Percentiles rank a stretch among this genome's conserved stretches.
Evolutionary conservation across 1,140 invertebrate species (phyloP).

Genomic region (Hycleus cichorii): DNA sequence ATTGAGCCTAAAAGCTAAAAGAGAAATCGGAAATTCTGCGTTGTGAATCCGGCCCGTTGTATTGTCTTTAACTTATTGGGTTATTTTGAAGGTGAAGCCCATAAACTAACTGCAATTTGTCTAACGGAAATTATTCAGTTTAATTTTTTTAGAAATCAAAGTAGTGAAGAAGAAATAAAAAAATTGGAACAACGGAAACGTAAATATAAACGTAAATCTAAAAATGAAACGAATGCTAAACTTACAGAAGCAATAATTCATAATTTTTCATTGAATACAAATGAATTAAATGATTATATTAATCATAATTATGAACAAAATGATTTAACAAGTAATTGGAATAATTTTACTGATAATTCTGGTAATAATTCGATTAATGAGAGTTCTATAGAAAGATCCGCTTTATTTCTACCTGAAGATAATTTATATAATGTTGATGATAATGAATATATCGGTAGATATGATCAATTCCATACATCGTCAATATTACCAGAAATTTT

Average conservation of each 20-base stretch:
- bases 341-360: neutral
- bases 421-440: neutral
- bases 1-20: too few species aligned
- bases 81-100: too few species aligned
- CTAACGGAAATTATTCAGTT: neutral
- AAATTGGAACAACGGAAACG: slow-evolving; percentile 11
- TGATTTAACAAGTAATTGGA: neutral
- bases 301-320: slow-evolving; percentile 1
- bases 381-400: neutral
- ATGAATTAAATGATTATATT: slow-evolving; percentile 1
- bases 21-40: too few species aligned
- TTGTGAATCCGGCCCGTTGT: too few species aligned
- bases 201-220: slow-evolving; percentile 15
- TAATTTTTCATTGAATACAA: neutral
- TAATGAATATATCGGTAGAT: slow-evolving; percentile 5
- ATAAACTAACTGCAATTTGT: too few species aligned
- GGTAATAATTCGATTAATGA: neutral
- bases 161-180: slow-evolving; percentile 16
- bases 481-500: slow-evolving; percentile 4
- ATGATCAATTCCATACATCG: slow-evolving; percentile 4
- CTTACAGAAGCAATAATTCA: neutral
- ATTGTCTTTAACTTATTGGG: too few species aligned
- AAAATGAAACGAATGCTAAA: slow-evolving; percentile 1
- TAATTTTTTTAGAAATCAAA: slow-evolving; percentile 12
- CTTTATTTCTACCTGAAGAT: slow-evolving; percentile 1